A percentile compares a stretch with the other conserved stretches of the same genome.
These are phyloP conservation scores for Felis chaus DNA, from an alignment of 2,113 vertebrate genomes.

Conservation along the genomic window DNA sequence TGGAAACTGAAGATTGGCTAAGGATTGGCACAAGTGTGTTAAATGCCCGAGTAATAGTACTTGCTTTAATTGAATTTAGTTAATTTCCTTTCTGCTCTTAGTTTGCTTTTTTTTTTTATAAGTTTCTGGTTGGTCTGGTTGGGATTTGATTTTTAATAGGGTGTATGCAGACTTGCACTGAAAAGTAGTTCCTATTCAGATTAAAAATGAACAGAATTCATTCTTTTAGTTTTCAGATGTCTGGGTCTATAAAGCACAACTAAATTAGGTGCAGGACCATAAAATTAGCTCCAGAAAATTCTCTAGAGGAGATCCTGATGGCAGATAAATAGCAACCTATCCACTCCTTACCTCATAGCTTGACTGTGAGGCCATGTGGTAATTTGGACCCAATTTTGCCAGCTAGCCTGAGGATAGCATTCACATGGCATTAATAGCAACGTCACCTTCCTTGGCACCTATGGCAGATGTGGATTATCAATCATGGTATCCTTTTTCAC, in stretches of 20 bases:
- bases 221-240: not conserved
- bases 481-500: not conserved
- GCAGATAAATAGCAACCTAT: not conserved
- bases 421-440: not conserved
- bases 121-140: not conserved
- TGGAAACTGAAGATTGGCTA: not conserved
- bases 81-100: not conserved
- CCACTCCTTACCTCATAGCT: not conserved
- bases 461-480: not conserved
- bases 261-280: not conserved
- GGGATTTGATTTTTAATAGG: not conserved
- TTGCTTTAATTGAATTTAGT: not conserved
- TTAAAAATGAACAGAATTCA: not conserved
- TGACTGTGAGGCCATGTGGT: not conserved
- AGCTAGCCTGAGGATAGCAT: not conserved
- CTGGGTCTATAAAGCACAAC: not conserved
- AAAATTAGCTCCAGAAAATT: not conserved
- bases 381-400: not conserved
- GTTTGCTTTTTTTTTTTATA: not conserved
- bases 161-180: not conserved
- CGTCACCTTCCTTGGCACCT: not conserved
- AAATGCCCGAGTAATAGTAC: not conserved
- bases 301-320: not conserved
- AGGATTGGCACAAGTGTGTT: not conserved
- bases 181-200: not conserved